A percentile compares a stretch with the other conserved stretches of the same genome.
phyloP scores from a whole-genome alignment of 2,888 invertebrate species.

The Drosophila aldrichi region DNA sequence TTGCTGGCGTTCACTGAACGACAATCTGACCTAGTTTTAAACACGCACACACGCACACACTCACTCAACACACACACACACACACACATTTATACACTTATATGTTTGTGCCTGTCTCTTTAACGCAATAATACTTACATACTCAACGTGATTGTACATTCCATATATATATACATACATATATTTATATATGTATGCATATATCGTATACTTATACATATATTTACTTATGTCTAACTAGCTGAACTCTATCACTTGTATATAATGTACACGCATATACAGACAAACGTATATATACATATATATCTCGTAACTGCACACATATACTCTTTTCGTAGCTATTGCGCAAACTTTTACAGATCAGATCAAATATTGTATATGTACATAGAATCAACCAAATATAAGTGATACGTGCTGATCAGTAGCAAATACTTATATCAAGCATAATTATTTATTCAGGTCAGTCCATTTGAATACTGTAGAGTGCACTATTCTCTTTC shows the following conservation, averaged over 20 bases:
- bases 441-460: conserved; percentile 42
- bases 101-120: conserved; percentile 71
- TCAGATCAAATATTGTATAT: conserved; percentile 41
- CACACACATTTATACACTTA: conserved; percentile 32
- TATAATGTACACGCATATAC: conserved; percentile 30
- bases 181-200: neutral
- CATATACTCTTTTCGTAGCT: conserved; percentile 27
- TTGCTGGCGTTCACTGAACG: conserved; percentile 19
- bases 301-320: conserved; percentile 9
- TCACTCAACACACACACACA: conserved; percentile 13
- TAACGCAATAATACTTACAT: conserved; percentile 79
- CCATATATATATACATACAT: conserved; percentile 47
- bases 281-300: conserved; percentile 3
- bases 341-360: conserved; percentile 38
- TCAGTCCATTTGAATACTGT: conserved; percentile 37
- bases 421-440: conserved; percentile 14
- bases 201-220: conserved; percentile 33
- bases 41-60: conserved; percentile 17
- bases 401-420: conserved; percentile 56
- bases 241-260: conserved; percentile 45
- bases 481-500: conserved; percentile 34
- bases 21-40: conserved; percentile 48
- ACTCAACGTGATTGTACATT: conserved; percentile 79
- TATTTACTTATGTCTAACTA: conserved; percentile 38
- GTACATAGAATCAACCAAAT: conserved; percentile 48